A percentile compares a stretch with the other conserved stretches of the same genome.
Conservation (phyloP, 2,888 invertebrate genomes). For the Lordiphosa fenestrarum region DNA sequence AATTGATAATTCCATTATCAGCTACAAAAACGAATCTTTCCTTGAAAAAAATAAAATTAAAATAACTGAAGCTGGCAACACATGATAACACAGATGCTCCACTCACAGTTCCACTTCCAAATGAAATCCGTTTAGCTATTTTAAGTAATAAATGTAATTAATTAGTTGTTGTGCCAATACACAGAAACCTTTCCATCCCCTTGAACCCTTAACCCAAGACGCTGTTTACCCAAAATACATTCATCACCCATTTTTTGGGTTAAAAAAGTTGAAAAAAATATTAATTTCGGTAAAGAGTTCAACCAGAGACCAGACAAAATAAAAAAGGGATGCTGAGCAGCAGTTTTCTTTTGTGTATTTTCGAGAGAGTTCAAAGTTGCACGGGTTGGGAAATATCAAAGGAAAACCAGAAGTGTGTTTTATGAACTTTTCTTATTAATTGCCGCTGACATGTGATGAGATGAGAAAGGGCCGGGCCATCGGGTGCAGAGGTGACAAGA, state of each 20-base stretch:
- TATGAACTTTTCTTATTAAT: constrained; percentile 69
- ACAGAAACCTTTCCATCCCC: constrained; percentile 14
- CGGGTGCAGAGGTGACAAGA: constrained; percentile 56
- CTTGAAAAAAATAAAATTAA: constrained; percentile 10
- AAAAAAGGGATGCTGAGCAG: constrained; percentile 35
- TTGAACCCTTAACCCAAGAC: constrained; percentile 35
- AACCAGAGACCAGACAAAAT: constrained; percentile 14
- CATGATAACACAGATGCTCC: constrained; percentile 29
- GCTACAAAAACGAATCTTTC: constrained; percentile 16
- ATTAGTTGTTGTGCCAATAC: constrained; percentile 70
- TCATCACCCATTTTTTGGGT: constrained; percentile 37
- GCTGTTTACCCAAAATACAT: constrained; percentile 2
- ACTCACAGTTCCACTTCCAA: not conserved
- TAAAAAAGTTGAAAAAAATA: constrained; percentile 28
- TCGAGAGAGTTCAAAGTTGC: constrained; percentile 57
- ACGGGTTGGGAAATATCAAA: constrained; percentile 15
- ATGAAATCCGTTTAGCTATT: constrained; percentile 47
- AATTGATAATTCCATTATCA: constrained; percentile 42
- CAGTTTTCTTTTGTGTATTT: constrained; percentile 11
- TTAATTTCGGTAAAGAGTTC: constrained; percentile 60
- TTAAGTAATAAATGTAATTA: constrained; percentile 51
- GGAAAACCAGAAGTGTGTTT: constrained; percentile 43
- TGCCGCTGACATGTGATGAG: constrained; percentile 45
- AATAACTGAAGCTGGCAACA: constrained; percentile 54
- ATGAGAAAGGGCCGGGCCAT: constrained; percentile 8